These are phyloP conservation scores for Oryctes rhinoceros DNA, from an alignment of 1,140 invertebrate species.

Conservation along the genomic window DNA sequence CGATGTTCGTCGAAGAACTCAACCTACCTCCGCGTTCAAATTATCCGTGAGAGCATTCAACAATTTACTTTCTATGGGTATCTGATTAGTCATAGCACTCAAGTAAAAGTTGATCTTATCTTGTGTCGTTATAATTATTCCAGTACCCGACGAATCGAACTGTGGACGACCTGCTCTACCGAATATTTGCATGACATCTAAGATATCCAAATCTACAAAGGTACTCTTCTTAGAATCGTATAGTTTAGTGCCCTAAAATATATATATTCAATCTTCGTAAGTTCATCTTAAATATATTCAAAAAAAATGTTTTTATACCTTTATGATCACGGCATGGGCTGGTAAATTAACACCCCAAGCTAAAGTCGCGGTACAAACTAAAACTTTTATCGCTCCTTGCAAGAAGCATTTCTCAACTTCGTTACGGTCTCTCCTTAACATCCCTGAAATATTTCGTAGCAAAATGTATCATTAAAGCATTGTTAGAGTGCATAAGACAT, in stretches of 20 bases:
- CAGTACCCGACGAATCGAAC: constrained; percentile 90
- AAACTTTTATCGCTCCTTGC: constrained; percentile 89
- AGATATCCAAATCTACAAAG: constrained; percentile 94
- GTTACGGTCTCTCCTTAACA: constrained; percentile 82
- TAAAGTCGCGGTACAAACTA: constrained; percentile 97
- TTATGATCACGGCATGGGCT: constrained; percentile 96
- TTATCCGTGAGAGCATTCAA: constrained; percentile 92
- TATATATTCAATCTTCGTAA: constrained; percentile 13
- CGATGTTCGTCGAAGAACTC: too few species aligned
- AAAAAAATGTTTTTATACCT: constrained; percentile 64
- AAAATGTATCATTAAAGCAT: neutral
- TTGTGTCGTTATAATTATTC: constrained; percentile 94
- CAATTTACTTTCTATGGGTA: constrained; percentile 98
- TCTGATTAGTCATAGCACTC: constrained; percentile 93
- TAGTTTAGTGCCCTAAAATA: constrained; percentile 91
- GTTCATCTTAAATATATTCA: neutral
- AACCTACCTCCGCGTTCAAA: constrained; percentile 93
- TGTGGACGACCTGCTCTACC: constrained; percentile 97
- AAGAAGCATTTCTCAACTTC: constrained; percentile 87
- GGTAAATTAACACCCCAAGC: constrained; percentile 99
- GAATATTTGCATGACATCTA: constrained; percentile 99
- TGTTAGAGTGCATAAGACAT: constrained; percentile 28
- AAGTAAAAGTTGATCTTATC: constrained; percentile 95
- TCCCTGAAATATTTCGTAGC: constrained; percentile 64
- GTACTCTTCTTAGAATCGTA: constrained; percentile 96